Base-by-base conservation (phyloP, 2,888 invertebrate species). In the Epinotia bilunana region DNA sequence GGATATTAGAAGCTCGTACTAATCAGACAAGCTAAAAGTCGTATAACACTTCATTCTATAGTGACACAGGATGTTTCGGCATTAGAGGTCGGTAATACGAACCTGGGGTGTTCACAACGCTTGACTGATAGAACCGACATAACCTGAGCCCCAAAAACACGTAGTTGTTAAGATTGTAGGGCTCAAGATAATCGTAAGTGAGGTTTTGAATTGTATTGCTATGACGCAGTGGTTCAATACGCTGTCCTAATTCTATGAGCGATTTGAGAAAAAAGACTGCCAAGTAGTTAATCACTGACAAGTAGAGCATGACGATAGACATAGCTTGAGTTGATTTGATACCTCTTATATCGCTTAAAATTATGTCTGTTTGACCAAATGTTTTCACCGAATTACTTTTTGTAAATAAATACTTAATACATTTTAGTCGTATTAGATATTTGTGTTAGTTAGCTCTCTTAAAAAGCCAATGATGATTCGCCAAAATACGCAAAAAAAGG, bases 1-100 rank as follows among this genome's bases (percentile, higher is more conserved):
- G 23, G 68, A 53, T 65, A 65, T 65, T 65, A 65, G 13, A 46
- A 64, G 65, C 65, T 28, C n/a, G 53, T 65, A 65, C 33, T 53
- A 65, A 49, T 64, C 64, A 13, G 3, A 12, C 46, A 11, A 46
- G 13, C 13, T 13, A 46, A 46, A 46, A 3, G 46, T 46, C 46
- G 3, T 13, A 13, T 46, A 3, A 2, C 46, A 46, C 13, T 13
- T 12, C 1, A 13, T 46, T 46, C 12, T 46, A 46, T 13, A 46
- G 46, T 46, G 46, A 46, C 46, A 13, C 9, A 13, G 12, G 13
- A 3, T 12, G 13, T 46, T 46, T 13, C n/a, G n/a, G n/a, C 6
- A 53, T 4, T 6, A 16, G 53, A 7, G 6, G 53, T 53, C 53
- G 6, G n/a, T 7, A 53, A 7, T 53, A n/a, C 4, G n/a, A 53